These are phyloP conservation scores for Coptodon bakossiorum DNA, from an alignment of 2,113 vertebrate genomes.

Conservation along the genomic window DNA sequence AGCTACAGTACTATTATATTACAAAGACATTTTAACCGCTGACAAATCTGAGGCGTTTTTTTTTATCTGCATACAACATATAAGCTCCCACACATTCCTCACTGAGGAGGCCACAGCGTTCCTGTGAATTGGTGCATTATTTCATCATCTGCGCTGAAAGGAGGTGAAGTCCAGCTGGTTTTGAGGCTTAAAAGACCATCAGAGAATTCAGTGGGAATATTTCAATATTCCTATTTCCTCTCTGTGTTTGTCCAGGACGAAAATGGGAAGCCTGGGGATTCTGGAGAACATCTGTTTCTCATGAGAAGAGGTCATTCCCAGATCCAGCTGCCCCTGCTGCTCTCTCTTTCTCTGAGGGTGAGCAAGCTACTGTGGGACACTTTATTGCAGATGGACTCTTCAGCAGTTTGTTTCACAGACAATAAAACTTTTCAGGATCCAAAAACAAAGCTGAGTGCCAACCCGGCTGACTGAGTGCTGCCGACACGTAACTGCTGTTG, in stretches of 20 bases:
- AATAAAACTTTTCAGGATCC: not conserved
- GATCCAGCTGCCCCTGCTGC: not conserved
- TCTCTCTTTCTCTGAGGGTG: not conserved
- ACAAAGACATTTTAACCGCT: not conserved
- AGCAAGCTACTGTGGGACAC: slow-evolving; percentile 18
- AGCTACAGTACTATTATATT: not conserved
- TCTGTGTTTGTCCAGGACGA: slow-evolving; percentile 19
- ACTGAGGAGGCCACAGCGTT: not conserved
- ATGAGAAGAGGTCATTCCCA: slow-evolving; percentile 49
- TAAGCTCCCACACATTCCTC: not conserved
- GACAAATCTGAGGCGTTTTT: not conserved
- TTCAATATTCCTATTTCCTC: not conserved
- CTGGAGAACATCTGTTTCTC: slow-evolving; percentile 61
- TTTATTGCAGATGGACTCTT: not conserved
- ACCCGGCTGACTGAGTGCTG: not conserved
- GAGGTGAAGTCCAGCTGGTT: slow-evolving; percentile 22
- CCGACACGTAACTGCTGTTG: not conserved
- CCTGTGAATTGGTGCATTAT: not conserved
- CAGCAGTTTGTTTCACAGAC: not conserved
- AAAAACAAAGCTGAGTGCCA: not conserved
- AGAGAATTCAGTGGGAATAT: slow-evolving; percentile 14
- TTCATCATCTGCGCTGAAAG: not conserved
- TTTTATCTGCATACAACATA: not conserved
- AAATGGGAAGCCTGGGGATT: slow-evolving; percentile 42
- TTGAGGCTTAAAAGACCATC: not conserved